Base-by-base conservation (phyloP, 2,888 invertebrate genomes). In the Phasia obesa region DNA sequence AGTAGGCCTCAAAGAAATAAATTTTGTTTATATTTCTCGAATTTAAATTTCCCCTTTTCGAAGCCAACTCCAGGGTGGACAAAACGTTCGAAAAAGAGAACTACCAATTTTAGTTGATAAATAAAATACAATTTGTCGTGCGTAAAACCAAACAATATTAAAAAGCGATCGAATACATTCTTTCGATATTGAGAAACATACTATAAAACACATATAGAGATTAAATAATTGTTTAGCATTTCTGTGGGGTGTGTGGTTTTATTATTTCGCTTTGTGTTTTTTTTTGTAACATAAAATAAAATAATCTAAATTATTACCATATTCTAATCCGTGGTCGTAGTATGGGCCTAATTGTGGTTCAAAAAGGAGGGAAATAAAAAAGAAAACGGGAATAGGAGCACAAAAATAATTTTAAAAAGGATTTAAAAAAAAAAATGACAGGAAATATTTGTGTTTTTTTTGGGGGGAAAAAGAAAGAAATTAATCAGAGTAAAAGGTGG, bases 241-340 rank as follows among this genome's bases (percentile, higher is more conserved):
- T 79, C 49, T 67, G 71, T 38, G 21, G 47, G 23, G 47, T 74
- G 47, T 75, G 25, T 81, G 74, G 57, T 57, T 23, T 81, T 57
- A 44, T 6, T 17, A 47, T 47, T 17, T 13, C 1, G n/a, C 55
- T 62, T 51, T n/a, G n/a, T n/a, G n/a, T 74, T 60, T 73, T 60
- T 64, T 9, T 53, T 60, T 60, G 62, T 71, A 35, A 71, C 35
- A 70, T 57, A 74, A 87, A 88, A 87, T 64, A 62, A 90, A 88
- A 85, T 86, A 89, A 86, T 85, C 86, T 86, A 87, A 88, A 88
- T 93, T 93, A 93, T 96, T 97, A 96, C 96, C 96, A 96, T 94
- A 96, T 95, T 94, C 95, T 95, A 93, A 96, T 96, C 96, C 96
- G 95, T 93, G 96, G 96, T 93, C 96, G 95, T 92, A 96, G 94